These are phyloP conservation scores for Helogale parvula DNA, from an alignment of 2,113 vertebrate genomes.

Conservation along the genomic window DNA sequence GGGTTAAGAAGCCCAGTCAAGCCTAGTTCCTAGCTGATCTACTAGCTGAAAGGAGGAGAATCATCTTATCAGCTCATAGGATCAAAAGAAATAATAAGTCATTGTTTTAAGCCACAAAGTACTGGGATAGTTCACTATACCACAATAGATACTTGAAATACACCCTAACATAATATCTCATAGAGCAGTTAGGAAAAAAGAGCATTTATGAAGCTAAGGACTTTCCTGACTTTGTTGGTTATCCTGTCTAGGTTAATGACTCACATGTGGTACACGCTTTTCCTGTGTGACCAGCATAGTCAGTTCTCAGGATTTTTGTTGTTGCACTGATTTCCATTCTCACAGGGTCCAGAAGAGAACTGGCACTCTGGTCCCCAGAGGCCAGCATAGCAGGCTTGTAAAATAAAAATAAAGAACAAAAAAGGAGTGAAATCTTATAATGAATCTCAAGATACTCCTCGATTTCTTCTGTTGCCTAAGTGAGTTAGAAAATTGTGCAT, in stretches of 20 bases:
- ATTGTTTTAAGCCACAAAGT: not conserved
- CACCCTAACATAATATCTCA: not conserved
- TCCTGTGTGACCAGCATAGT: conserved; percentile 85
- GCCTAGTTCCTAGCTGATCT: not conserved
- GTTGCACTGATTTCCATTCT: conserved; percentile 84
- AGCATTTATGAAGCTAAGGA: not conserved
- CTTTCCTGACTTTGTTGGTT: not conserved
- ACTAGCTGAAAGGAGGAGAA: not conserved
- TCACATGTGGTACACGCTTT: conserved; percentile 80
- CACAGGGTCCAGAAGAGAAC: conserved; percentile 80
- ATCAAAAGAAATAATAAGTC: not conserved
- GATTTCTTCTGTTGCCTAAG: conserved; percentile 36
- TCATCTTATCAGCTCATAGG: not conserved
- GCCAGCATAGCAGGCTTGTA: conserved; percentile 83
- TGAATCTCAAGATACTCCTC: not conserved
- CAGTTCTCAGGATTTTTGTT: conserved; percentile 83
- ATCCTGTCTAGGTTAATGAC: conserved; percentile 41
- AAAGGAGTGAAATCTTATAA: not conserved
- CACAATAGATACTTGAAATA: not conserved
- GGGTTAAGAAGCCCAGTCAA: not conserved
- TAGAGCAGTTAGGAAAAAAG: not conserved
- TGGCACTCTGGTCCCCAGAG: conserved; percentile 85
- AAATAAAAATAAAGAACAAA: conserved; percentile 32
- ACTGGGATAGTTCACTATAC: not conserved
- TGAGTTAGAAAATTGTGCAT: not conserved